A percentile compares a stretch with the other conserved stretches of the same genome.
These are phyloP conservation scores for Otolemur crassicaudatus DNA, from an alignment of 2,797 vertebrate species.

Conservation along the genomic window DNA sequence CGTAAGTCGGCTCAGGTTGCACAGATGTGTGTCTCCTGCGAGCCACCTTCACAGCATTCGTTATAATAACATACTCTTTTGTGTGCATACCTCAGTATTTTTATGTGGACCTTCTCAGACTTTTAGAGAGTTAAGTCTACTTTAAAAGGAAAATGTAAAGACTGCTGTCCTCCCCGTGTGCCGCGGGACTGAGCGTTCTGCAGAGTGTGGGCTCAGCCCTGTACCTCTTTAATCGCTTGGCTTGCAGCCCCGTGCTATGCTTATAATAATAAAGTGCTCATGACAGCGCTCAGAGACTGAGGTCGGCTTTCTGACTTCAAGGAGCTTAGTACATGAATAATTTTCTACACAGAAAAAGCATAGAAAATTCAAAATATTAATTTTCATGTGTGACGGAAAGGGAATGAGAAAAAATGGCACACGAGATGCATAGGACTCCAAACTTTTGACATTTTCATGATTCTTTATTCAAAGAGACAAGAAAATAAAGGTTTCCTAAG, in stretches of 20 bases:
- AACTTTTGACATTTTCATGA: not conserved
- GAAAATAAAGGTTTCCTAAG: slow-evolving; percentile 47
- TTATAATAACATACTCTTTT: not conserved
- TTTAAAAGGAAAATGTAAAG: slow-evolving; percentile 43
- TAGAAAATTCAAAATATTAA: slow-evolving; percentile 54
- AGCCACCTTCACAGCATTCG: not conserved
- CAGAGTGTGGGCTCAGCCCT: not conserved
- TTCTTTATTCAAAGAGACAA: slow-evolving; percentile 51
- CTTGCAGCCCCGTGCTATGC: not conserved
- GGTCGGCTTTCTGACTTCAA: slow-evolving; percentile 51
- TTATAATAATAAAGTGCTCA: slow-evolving; percentile 29
- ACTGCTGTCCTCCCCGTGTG: not conserved
- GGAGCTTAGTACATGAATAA: slow-evolving; percentile 30
- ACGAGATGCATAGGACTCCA: not conserved
- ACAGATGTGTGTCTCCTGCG: not conserved
- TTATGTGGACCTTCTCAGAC: not conserved
- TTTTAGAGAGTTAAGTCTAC: slow-evolving; percentile 20
- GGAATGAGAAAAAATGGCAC: not conserved
- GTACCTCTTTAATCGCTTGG: slow-evolving; percentile 53
- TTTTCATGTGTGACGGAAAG: not conserved
- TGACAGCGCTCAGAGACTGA: not conserved
- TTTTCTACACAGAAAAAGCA: slow-evolving; percentile 53
- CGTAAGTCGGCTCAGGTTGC: not conserved
- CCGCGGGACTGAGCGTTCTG: not conserved
- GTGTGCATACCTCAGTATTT: slow-evolving; percentile 3